phyloP scores from a whole-genome alignment of 2,888 invertebrate genomes.

The Drosophila diplacantha region DNA sequence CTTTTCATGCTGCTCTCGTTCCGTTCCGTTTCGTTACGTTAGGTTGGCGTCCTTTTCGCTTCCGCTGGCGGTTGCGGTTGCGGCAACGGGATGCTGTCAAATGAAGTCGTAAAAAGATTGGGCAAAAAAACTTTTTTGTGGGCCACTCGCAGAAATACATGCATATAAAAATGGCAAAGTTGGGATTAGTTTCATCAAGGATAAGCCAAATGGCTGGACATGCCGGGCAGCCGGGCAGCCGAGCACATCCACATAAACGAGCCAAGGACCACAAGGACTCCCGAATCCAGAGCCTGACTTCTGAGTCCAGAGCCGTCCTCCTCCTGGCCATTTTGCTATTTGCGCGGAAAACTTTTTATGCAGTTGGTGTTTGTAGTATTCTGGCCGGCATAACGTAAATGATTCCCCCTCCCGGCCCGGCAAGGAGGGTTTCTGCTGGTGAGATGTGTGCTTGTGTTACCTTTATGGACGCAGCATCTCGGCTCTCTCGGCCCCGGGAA shows the following conservation, averaged over 20 bases:
- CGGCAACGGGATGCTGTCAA: constrained; percentile 47
- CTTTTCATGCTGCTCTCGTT: constrained; percentile 49
- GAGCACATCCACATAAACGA: constrained; percentile 59
- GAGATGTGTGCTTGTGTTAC: constrained; percentile 41
- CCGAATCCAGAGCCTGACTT: constrained; percentile 16
- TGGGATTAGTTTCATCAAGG: constrained; percentile 75
- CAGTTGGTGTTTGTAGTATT: constrained; percentile 49
- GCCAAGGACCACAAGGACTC: constrained; percentile 34
- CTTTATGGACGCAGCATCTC: constrained; percentile 61
- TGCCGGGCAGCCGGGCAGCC: constrained; percentile 41
- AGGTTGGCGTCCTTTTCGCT: constrained; percentile 2
- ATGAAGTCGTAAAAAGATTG: constrained; percentile 75
- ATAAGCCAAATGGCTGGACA: constrained; percentile 69
- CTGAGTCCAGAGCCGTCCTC: constrained; percentile 7
- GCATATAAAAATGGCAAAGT: constrained; percentile 71
- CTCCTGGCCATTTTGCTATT: constrained; percentile 54
- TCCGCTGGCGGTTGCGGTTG: constrained; percentile 16
- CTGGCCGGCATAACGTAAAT: constrained; percentile 46
- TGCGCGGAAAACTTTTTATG: constrained; percentile 64
- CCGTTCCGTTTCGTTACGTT: constrained; percentile 12
- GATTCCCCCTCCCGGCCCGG: constrained; percentile 7
- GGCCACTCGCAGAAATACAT: constrained; percentile 61
- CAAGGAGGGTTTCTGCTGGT: background rate
- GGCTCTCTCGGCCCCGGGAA: constrained; percentile 29
- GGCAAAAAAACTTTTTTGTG: constrained; percentile 73